Evolutionary conservation across 2,888 invertebrate genomes (phyloP), one percentile per base, ranked within the genome.

Genomic region (Notodonta ziczac): DNA sequence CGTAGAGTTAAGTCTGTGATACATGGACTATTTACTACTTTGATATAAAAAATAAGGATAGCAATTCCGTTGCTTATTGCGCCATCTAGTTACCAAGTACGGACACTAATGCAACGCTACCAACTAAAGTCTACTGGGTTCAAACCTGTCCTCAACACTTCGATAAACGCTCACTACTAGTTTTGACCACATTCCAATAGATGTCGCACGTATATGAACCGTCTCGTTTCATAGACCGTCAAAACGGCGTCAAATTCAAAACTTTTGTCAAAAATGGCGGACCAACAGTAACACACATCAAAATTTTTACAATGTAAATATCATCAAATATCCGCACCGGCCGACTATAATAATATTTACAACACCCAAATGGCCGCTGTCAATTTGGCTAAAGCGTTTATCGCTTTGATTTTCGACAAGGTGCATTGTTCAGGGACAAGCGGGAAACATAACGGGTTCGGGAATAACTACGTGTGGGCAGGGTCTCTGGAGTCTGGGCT

Each of bases 381-480:
- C 16, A 83, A 76, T 67, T 69, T 90, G 51, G 81, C 85, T n/a
- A 90, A 80, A 66, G 79, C 85, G 35, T 74, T 90, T 61, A 83
- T 88, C 55, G 76, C 79, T 14, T 69, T 88, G 42, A 55, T 91
- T 48, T 83, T 86, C 48, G 77, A 83, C 51, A 83, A 73, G 50
- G 88, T 85, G 1, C 75, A 88, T 14, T 92, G 93, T 73, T 69
- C 77, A 6, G 63, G 73, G 0, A 52, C 63, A 2, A 68, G 65
- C 6, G 88, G 89, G 0, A 83, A 72, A 10, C 92, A 93, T 72
- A 89, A 93, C 61, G 94, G 92, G 3, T 93, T 93, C 66, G 94
- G 94, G 0, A 87, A 83, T 68, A 80, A 79, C 52, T 93, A 91
- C 64, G 81, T 91, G 2, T 94, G 94, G 94, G 92, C 90, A 9